Percentiles rank a stretch among this genome's conserved stretches.
Evolutionary conservation across 2,888 invertebrate species (phyloP).

Genomic region (Rhamnusium bicolor): DNA sequence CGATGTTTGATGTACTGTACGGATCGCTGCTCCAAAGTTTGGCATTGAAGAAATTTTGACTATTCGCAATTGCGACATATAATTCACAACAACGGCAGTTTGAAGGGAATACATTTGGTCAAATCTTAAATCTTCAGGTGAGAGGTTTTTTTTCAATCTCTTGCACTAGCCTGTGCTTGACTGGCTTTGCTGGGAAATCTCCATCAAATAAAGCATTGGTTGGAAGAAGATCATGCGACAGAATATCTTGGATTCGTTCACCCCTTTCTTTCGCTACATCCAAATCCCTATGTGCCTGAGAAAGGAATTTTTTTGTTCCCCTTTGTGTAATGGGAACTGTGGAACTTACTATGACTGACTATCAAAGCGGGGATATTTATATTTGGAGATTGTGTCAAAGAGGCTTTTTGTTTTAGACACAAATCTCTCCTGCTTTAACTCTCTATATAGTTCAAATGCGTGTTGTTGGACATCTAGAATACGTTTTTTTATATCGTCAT

Average conservation of each 20-base stretch:
- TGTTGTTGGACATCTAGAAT: background rate
- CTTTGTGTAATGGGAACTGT: background rate
- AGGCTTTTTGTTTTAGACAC: constrained; percentile 26
- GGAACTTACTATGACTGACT: background rate
- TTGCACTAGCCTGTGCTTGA: background rate
- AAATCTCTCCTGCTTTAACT: constrained; percentile 2
- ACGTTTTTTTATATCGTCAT: constrained; percentile 2
- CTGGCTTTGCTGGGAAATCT: constrained; percentile 1
- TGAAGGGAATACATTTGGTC: background rate
- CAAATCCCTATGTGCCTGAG: constrained; percentile 1
- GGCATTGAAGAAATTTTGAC: background rate
- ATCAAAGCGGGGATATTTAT: background rate
- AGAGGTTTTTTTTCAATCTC: background rate
- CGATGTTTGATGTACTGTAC: background rate
- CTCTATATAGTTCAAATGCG: constrained; percentile 2
- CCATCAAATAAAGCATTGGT: constrained; percentile 1
- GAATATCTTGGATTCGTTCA: constrained; percentile 3
- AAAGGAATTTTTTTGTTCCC: background rate
- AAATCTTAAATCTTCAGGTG: background rate
- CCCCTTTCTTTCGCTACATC: constrained; percentile 1
- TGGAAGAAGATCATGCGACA: background rate
- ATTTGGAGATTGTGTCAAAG: constrained; percentile 14
- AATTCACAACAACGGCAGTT: background rate
- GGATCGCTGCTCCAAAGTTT: background rate
- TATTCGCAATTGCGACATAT: background rate